Evolutionary conservation across 2,113 vertebrate genomes (phyloP).

Genomic region (Thalassarche chlororhynchos): DNA sequence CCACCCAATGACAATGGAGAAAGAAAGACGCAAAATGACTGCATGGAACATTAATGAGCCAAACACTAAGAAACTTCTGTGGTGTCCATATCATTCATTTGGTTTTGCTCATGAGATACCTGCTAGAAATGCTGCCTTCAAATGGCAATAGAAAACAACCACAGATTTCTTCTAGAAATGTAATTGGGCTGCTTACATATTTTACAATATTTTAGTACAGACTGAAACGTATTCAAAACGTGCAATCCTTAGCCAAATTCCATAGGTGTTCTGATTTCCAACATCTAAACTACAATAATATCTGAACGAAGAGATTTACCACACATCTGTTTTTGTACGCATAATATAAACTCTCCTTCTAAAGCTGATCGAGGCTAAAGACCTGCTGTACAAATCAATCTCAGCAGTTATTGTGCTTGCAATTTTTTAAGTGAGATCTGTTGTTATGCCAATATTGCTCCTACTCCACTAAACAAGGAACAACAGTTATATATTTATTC

Average conservation of each 20-base stretch:
- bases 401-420: neutral
- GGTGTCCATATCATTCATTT: neutral
- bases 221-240: conserved; percentile 10
- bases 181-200: neutral
- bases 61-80: neutral
- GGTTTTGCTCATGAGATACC: neutral
- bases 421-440: neutral
- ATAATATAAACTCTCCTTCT: neutral
- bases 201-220: neutral
- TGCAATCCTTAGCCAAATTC: neutral
- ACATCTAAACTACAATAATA: neutral
- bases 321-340: neutral
- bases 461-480: neutral
- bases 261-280: neutral
- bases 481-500: neutral
- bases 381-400: neutral
- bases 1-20: neutral
- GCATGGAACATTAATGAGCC: neutral
- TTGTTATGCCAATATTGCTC: neutral
- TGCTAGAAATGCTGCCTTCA: neutral
- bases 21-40: neutral
- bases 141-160: neutral
- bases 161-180: neutral
- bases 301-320: neutral
- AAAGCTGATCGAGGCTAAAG: neutral